phyloP scores from a whole-genome alignment of 2,113 vertebrate genomes.

The Dipodomys ordii region DNA sequence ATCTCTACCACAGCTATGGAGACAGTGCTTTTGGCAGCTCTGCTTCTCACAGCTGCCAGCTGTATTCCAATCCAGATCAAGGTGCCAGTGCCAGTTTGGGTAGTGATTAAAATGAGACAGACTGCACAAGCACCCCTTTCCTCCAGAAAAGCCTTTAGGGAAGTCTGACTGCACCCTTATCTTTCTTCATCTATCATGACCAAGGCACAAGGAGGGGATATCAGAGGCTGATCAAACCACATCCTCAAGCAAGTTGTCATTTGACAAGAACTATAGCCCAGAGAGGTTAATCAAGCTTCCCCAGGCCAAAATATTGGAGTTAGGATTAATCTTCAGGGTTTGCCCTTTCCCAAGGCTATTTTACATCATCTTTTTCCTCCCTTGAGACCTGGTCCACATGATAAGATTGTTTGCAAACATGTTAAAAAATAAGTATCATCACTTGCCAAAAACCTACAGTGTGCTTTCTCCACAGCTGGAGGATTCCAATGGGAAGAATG shows the following conservation, averaged over 20 bases:
- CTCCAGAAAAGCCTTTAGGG: not conserved
- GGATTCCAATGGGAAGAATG: not conserved
- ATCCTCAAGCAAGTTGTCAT: slow-evolving; percentile 6
- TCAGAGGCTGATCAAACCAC: slow-evolving; percentile 15
- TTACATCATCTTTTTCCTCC: not conserved
- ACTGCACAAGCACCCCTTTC: not conserved
- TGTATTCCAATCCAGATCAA: not conserved
- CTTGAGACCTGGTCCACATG: not conserved
- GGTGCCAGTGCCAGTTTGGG: not conserved
- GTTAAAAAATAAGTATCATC: too few relatives aligned
- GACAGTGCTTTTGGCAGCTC: not conserved
- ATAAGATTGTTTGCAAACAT: not conserved
- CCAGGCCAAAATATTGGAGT: not conserved
- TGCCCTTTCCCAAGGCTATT: not conserved
- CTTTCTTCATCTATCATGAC: not conserved
- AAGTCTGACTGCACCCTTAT: not conserved
- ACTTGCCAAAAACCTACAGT: not conserved
- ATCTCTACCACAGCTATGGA: not conserved
- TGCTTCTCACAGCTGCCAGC: not conserved
- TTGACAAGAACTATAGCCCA: not conserved
- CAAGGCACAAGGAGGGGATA: not conserved
- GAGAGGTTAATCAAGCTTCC: not conserved
- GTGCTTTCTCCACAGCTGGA: not conserved
- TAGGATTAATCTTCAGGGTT: not conserved
- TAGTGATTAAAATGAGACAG: not conserved